Evolutionary conservation across 2,797 vertebrate genomes (phyloP).

Genomic region (Emydoidea blandingii): DNA sequence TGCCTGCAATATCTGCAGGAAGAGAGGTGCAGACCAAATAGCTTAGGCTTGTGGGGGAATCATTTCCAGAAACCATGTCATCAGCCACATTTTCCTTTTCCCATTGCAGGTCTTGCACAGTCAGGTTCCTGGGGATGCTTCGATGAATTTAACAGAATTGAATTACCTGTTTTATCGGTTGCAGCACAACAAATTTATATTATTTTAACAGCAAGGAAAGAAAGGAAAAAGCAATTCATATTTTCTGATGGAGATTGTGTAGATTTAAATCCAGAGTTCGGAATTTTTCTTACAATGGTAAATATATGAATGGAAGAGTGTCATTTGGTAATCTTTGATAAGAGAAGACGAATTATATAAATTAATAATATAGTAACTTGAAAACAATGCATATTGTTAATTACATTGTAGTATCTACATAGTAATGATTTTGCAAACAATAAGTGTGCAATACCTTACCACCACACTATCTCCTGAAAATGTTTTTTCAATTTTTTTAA

Average conservation of each 20-base stretch:
- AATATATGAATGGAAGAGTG: constrained; percentile 23
- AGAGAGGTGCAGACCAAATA: not conserved
- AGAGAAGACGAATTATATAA: not conserved
- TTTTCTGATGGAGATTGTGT: constrained; percentile 87
- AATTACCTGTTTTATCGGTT: constrained; percentile 88
- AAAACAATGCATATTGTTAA: constrained; percentile 13
- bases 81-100: constrained; percentile 21
- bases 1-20: not conserved
- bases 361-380: not conserved
- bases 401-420: not conserved
- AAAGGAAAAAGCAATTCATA: constrained; percentile 83
- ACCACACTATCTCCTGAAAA: not conserved
- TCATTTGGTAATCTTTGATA: constrained; percentile 6
- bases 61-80: not conserved
- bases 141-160: constrained; percentile 90
- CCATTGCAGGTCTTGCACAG: constrained; percentile 81
- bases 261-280: constrained; percentile 90
- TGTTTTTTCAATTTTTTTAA: not conserved
- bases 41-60: not conserved
- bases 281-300: constrained; percentile 92
- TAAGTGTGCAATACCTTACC: not conserved
- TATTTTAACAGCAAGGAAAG: constrained; percentile 84
- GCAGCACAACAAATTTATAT: constrained; percentile 89
- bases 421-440: not conserved
- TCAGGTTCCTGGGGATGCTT: constrained; percentile 87